Percentiles rank a stretch among this genome's conserved stretches.
Conservation (phyloP, 2,113 vertebrate genomes). For the Eurystomus gularis region DNA sequence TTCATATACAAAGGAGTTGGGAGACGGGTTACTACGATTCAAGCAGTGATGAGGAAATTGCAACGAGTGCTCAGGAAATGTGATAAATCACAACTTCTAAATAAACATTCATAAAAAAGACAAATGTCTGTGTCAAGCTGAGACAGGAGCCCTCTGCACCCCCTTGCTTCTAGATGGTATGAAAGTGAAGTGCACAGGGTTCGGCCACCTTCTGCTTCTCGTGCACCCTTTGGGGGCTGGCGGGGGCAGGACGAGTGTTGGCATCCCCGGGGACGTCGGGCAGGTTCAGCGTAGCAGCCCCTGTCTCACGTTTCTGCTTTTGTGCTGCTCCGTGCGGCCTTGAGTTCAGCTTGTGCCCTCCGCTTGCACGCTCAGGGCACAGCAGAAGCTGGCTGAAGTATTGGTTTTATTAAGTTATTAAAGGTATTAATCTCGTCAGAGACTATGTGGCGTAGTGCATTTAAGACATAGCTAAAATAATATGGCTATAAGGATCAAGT, state of each 20-base stretch:
- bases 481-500: background rate
- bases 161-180: background rate
- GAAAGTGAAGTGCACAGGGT: background rate
- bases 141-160: background rate
- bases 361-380: background rate
- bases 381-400: background rate
- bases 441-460: background rate
- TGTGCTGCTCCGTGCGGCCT: accelerated
- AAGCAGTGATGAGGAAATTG: background rate
- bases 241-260: background rate
- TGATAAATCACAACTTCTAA: background rate
- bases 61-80: background rate
- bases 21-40: background rate
- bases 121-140: background rate
- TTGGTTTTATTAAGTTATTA: background rate
- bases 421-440: background rate
- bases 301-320: background rate
- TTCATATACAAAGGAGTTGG: background rate
- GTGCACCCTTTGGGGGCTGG: background rate
- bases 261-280: accelerated
- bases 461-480: background rate
- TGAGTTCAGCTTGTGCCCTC: background rate
- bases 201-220: background rate
- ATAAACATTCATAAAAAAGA: background rate
- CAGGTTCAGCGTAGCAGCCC: background rate